phyloP scores from a whole-genome alignment of 2,113 vertebrate genomes.

The Hippopotamus amphibius region DNA sequence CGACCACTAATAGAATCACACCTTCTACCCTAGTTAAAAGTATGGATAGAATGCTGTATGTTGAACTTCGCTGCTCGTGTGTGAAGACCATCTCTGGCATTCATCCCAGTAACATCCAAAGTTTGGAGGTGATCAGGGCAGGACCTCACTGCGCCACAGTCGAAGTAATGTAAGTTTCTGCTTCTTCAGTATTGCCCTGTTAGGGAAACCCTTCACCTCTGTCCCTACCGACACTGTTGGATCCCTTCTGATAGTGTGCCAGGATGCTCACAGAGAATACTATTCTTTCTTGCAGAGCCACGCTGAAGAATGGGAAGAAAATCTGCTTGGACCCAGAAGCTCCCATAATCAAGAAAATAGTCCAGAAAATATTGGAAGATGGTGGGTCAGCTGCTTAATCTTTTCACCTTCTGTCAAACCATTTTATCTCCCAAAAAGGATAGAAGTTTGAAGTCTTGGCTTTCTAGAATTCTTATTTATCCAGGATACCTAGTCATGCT shows the following conservation, averaged over 20 bases:
- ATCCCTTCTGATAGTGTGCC: not conserved
- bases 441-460: not conserved
- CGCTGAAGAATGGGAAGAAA: conserved; percentile 45
- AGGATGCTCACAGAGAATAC: not conserved
- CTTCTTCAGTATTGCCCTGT: not conserved
- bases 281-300: conserved; percentile 70
- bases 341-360: conserved; percentile 62
- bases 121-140: not conserved
- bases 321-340: conserved; percentile 74
- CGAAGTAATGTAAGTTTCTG: conserved; percentile 67
- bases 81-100: not conserved
- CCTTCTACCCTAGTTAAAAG: not conserved
- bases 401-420: not conserved
- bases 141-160: conserved; percentile 50
- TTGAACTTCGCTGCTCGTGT: conserved; percentile 68
- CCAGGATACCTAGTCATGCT: not conserved
- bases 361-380: conserved; percentile 66
- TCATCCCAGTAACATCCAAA: not conserved
- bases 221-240: accelerated
- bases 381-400: not conserved
- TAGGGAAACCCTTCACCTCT: not conserved
- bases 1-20: not conserved
- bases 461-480: not conserved
- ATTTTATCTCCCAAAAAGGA: not conserved
- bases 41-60: accelerated